Conservation (phyloP, 1,140 invertebrate genomes). For the Belonocnema kinseyi region DNA sequence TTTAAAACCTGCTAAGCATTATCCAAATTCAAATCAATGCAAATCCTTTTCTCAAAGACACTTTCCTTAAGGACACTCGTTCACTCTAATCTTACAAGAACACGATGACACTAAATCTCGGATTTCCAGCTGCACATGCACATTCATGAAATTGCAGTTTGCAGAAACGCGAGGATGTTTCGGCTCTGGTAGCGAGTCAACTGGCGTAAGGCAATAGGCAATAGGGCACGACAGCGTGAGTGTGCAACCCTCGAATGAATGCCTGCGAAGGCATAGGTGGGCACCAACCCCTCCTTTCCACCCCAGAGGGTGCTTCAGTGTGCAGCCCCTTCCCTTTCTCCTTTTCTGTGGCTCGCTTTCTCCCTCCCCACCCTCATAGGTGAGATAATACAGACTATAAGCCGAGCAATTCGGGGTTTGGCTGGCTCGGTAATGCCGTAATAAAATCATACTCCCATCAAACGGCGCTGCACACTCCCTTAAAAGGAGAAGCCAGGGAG, state of each 20-base stretch:
- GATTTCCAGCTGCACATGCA: background rate
- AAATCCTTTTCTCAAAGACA: background rate
- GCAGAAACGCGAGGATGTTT: background rate
- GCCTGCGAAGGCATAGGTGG: conserved; percentile 62
- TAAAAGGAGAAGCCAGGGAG: conserved; percentile 56
- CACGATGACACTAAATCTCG: background rate
- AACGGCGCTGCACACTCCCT: conserved; percentile 69
- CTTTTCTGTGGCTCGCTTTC: conserved; percentile 38
- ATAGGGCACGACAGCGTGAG: conserved; percentile 52
- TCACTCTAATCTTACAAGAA: background rate
- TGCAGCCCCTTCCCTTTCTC: conserved; percentile 30
- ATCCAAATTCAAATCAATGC: too few relatives aligned
- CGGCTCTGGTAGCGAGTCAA: conserved; percentile 43
- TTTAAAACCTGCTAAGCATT: too few relatives aligned
- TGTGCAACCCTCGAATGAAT: conserved; percentile 68
- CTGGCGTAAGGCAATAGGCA: conserved; percentile 65
- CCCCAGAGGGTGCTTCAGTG: conserved; percentile 35
- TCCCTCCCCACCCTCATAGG: conserved; percentile 53
- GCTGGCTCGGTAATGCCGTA: conserved; percentile 74
- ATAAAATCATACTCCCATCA: conserved; percentile 77
- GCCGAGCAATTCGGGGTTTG: conserved; percentile 74
- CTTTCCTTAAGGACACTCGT: background rate
- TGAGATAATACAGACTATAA: conserved; percentile 75
- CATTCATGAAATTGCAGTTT: background rate
- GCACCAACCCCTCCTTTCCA: conserved; percentile 46